A percentile compares a stretch with the other conserved stretches of the same genome.
phyloP scores from a whole-genome alignment of 2,888 invertebrate genomes.

The Drosophila borealis region DNA sequence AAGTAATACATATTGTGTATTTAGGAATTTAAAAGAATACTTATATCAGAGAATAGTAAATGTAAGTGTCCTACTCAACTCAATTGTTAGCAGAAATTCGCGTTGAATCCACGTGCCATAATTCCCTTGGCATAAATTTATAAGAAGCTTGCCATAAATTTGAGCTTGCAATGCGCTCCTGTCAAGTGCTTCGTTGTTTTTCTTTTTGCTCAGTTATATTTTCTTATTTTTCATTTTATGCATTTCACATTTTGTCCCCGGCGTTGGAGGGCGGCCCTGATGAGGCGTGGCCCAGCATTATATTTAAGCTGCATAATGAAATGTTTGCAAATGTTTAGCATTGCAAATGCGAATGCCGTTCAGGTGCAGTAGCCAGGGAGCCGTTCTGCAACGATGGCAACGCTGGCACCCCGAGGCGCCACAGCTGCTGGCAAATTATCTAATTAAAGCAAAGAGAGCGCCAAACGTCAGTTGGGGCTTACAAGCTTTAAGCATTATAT shows the following conservation, averaged over 20 bases:
- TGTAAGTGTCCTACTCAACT: neutral
- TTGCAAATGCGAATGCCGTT: slow-evolving; percentile 56
- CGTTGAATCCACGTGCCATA: neutral
- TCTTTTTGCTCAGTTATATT: slow-evolving; percentile 1
- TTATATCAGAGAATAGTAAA: neutral
- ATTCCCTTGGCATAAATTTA: slow-evolving; percentile 49
- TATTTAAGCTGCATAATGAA: slow-evolving; percentile 69
- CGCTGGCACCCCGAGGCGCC: slow-evolving; percentile 3
- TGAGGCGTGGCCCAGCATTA: slow-evolving; percentile 45
- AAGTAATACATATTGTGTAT: too few relatives aligned
- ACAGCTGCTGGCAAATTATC: slow-evolving; percentile 55
- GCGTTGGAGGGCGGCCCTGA: slow-evolving; percentile 17
- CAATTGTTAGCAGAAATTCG: slow-evolving; percentile 11
- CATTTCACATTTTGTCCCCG: slow-evolving; percentile 30
- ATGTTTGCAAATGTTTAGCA: slow-evolving; percentile 73
- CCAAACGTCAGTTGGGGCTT: slow-evolving; percentile 49
- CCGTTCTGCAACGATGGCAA: slow-evolving; percentile 9
- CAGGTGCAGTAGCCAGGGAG: slow-evolving; percentile 24
- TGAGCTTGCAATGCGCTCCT: slow-evolving; percentile 43
- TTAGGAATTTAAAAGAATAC: too few relatives aligned
- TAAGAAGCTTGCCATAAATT: slow-evolving; percentile 55
- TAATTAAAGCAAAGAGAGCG: slow-evolving; percentile 60
- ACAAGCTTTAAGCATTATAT: slow-evolving; percentile 50
- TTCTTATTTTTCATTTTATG: slow-evolving; percentile 8
- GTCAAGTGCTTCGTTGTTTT: slow-evolving; percentile 38